Base-by-base conservation (phyloP, 1,140 invertebrate genomes). In the Temnothorax nylanderi region DNA sequence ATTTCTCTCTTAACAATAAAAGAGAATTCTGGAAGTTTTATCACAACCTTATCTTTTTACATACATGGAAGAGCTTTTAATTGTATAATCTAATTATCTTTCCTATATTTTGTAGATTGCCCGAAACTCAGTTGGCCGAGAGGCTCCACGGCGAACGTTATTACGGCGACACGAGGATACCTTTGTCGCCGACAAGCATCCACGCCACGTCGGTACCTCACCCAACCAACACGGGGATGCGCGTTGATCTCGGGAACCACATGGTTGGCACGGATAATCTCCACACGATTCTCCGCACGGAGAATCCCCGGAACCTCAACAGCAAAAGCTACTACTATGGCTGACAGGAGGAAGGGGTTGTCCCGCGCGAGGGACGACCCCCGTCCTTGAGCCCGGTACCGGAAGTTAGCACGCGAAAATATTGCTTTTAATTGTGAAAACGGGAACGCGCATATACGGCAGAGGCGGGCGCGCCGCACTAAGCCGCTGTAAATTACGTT, bases 291-390 rank as follows among this genome's bases (percentile, higher is more conserved):
- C 87, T 95, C 0, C 92, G 93, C 58, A 89, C 92, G 6, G 94
- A 94, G 8, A 95, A 94, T 77, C 95, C 96, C 0, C 93, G 96
- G 64, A 96, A 95, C 86, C 88, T 96, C 34, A 95, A 94, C 87
- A 96, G 95, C 84, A 96, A 95, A 88, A 96, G 96, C 91, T 96
- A 96, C 87, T 96, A 96, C 91, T 96, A 96, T 86, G 96, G 96
- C 95, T 96, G 96, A 96, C 95, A 95, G 85, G 95, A 96, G 88
- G 93, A 95, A 78, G 93, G 94, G 94, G 94, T 93, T 92, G 94
- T 93, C 92, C 92, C 91, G 26, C 94, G 93, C 64, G 94, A 94
- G 87, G 95, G 94, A 88, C 94, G 93, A 89, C 94, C 94, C 92
- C 94, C 93, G 76, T 92, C 92, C 87, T 89, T 95, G 86, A 95